A percentile compares a stretch with the other conserved stretches of the same genome.
Evolutionary conservation across 2,113 vertebrate genomes (phyloP).

Genomic region (Oncorhynchus masou): DNA sequence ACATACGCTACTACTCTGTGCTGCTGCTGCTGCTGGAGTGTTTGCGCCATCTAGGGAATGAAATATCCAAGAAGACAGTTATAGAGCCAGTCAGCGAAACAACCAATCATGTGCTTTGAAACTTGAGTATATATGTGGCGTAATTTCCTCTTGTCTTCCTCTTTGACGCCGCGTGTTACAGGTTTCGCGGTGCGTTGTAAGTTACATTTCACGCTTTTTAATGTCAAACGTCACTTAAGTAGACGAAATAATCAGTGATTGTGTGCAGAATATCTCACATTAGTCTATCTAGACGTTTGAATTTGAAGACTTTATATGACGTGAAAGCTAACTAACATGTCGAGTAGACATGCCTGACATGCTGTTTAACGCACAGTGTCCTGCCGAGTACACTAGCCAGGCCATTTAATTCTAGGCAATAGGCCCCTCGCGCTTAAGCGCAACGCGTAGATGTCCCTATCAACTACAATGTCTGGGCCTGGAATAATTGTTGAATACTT

Average conservation of each 20-base stretch:
- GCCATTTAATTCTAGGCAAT: too few species aligned
- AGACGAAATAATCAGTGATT: constrained; percentile 37
- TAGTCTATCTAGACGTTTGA: neutral
- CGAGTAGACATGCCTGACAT: neutral
- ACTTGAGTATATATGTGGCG: constrained; percentile 44
- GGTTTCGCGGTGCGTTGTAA: constrained; percentile 82
- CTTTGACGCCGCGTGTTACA: constrained; percentile 68
- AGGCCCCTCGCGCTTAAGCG: too few species aligned
- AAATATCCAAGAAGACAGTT: rapidly evolving
- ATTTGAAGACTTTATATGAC: neutral
- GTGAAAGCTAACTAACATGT: constrained; percentile 31
- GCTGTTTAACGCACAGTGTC: constrained; percentile 59
- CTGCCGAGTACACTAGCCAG: neutral
- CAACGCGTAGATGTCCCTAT: too few species aligned
- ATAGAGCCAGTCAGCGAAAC: constrained; percentile 19
- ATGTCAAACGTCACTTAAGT: rapidly evolving
- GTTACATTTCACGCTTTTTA: neutral
- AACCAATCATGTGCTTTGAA: constrained; percentile 52
- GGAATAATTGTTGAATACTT: too few species aligned
- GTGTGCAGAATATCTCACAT: neutral
- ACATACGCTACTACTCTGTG: neutral
- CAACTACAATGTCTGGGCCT: too few species aligned
- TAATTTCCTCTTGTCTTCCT: rapidly evolving
- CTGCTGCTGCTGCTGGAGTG: neutral
- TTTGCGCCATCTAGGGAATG: constrained; percentile 19